These are phyloP conservation scores for Chunga burmeisteri DNA, from an alignment of 2,113 vertebrate genomes.

Conservation along the genomic window DNA sequence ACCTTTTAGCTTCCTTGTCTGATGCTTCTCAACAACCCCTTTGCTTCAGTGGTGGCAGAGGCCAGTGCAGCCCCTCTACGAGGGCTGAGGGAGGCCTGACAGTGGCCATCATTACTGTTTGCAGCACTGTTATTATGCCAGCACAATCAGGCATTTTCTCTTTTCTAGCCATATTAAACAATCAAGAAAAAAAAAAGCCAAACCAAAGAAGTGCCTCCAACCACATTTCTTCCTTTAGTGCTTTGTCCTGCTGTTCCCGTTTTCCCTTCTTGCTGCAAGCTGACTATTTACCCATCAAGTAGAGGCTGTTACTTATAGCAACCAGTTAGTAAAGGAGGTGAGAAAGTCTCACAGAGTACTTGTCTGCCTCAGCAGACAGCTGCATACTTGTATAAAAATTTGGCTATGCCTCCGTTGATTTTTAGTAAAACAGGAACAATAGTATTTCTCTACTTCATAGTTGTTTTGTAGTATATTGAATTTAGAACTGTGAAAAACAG, in stretches of 20 bases:
- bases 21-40: background rate
- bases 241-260: background rate
- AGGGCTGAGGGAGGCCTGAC: background rate
- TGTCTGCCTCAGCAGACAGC: background rate
- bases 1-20: background rate
- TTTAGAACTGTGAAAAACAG: background rate
- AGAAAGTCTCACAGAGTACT: background rate
- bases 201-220: background rate
- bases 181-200: fast-evolving
- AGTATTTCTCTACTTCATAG: background rate
- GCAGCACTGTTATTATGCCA: background rate
- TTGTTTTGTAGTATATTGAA: background rate
- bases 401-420: background rate
- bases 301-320: background rate
- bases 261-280: background rate
- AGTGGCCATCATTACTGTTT: background rate
- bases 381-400: background rate
- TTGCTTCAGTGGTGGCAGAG: background rate
- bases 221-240: background rate
- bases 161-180: background rate
- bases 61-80: background rate
- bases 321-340: background rate
- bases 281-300: background rate
- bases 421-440: background rate
- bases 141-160: background rate